Conservation (phyloP, 2,797 vertebrate genomes). For the Uromys caudimaculatus region DNA sequence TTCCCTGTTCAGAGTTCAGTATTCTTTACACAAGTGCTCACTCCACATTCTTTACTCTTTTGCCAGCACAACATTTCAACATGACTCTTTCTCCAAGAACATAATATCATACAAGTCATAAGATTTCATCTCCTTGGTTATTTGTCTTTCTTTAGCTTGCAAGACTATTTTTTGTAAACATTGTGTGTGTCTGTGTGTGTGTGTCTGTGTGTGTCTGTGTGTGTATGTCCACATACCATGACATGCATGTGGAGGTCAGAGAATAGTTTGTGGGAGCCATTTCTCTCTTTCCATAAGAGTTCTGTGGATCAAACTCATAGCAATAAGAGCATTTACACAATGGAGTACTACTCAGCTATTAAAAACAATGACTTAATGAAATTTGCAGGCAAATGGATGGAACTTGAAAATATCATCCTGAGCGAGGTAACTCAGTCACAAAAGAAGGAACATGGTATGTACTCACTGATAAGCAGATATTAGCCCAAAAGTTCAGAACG, state of each 20-base stretch:
- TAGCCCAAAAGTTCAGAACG: too few relatives aligned
- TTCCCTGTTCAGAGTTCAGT: not conserved
- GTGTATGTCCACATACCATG: not conserved
- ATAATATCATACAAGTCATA: not conserved
- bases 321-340: not conserved
- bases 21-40: not conserved
- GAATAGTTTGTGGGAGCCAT: not conserved
- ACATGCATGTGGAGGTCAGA: not conserved
- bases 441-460: too few relatives aligned
- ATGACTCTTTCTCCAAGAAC: slow-evolving; percentile 19
- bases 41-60: not conserved
- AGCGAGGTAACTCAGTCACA: too few relatives aligned
- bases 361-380: too few relatives aligned
- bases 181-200: not conserved
- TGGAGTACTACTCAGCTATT: too few relatives aligned
- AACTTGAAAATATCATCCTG: too few relatives aligned
- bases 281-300: not conserved
- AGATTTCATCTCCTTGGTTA: not conserved
- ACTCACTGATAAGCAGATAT: too few relatives aligned
- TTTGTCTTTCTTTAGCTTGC: not conserved
- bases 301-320: not conserved
- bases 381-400: too few relatives aligned
- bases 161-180: not conserved
- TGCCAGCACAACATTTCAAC: not conserved
- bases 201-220: not conserved